Percentiles rank a stretch among this genome's conserved stretches.
These are phyloP conservation scores for Coryphaenoides rupestris DNA, from an alignment of 2,113 vertebrate species.

Conservation along the genomic window DNA sequence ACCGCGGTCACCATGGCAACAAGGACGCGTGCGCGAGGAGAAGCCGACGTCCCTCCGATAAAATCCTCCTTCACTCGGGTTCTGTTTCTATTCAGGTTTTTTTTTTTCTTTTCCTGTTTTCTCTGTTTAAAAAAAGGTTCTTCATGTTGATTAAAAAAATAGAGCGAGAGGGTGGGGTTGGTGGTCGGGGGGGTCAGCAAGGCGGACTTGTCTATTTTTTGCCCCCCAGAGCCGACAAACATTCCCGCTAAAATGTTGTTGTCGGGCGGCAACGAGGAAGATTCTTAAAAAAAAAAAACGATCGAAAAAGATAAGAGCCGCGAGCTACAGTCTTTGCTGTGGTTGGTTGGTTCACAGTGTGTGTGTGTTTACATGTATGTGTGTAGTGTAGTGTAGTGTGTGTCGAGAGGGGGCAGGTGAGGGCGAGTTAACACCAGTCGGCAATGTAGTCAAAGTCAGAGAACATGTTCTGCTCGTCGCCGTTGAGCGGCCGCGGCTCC, in stretches of 20 bases:
- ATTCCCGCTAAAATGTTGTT: not conserved
- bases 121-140: constrained; percentile 40
- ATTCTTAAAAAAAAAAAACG: constrained; percentile 52
- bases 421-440: constrained; percentile 87
- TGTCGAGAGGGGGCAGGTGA: not conserved
- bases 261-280: not conserved
- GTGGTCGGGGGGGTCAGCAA: constrained; percentile 13
- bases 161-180: constrained; percentile 44
- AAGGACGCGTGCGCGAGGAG: not conserved
- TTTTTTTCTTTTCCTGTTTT: constrained; percentile 26
- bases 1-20: constrained; percentile 54
- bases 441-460: constrained; percentile 97
- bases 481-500: constrained; percentile 87
- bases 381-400: not conserved
- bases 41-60: not conserved
- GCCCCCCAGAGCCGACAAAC: no score
- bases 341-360: constrained; percentile 80
- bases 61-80: no score
- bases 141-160: constrained; percentile 57
- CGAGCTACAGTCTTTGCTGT: constrained; percentile 70
- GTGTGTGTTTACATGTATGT: constrained; percentile 1
- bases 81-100: constrained; percentile 10
- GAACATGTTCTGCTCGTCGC: constrained; percentile 92
- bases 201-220: constrained; percentile 9
- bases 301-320: constrained; percentile 17